Conservation (phyloP, 2,797 vertebrate species). For the Rhabdophis nuchalis region DNA sequence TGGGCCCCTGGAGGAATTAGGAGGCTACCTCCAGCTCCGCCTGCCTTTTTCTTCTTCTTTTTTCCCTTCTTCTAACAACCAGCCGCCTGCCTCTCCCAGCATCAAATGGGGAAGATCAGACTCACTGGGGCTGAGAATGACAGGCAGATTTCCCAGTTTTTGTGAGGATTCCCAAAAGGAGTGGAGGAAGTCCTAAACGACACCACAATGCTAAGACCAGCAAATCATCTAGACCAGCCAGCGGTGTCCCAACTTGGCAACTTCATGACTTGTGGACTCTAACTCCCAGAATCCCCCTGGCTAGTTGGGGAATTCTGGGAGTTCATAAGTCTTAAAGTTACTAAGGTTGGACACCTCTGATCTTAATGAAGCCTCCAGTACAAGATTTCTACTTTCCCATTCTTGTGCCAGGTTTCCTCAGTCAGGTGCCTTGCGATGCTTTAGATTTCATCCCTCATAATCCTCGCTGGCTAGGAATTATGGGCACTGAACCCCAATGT, state of each 20-base stretch:
- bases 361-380: neutral
- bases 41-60: accelerated
- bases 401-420: neutral
- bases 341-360: neutral
- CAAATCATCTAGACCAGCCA: neutral
- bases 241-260: neutral
- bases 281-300: neutral
- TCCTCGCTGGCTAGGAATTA: neutral
- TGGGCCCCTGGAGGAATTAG: neutral
- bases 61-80: neutral
- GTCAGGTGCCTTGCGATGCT: neutral
- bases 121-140: neutral
- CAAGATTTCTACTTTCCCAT: neutral
- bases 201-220: neutral
- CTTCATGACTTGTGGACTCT: neutral
- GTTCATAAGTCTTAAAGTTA: neutral
- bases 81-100: neutral
- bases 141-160: neutral
- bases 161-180: neutral
- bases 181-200: neutral
- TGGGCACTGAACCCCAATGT: neutral
- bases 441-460: neutral
- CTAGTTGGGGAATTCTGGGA: neutral
- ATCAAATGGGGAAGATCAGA: neutral
- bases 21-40: neutral